A percentile compares a stretch with the other conserved stretches of the same genome.
These are phyloP conservation scores for Halichoeres trimaculatus DNA, from an alignment of 2,113 vertebrate species.

Conservation along the genomic window DNA sequence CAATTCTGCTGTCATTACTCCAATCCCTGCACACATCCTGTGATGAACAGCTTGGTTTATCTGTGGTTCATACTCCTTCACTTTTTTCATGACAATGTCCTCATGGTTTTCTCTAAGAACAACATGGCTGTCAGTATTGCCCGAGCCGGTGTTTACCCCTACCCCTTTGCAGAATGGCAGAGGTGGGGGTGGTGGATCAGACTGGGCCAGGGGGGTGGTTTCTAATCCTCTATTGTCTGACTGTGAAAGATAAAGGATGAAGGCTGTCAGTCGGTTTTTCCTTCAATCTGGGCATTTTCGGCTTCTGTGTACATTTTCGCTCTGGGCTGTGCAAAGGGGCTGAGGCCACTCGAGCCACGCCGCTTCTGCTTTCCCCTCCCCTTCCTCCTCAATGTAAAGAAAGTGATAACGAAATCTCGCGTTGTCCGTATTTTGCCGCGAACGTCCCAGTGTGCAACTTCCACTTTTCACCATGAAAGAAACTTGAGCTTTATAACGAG, in stretches of 20 bases:
- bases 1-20: background rate
- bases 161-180: background rate
- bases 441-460: constrained; percentile 55
- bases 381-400: constrained; percentile 42
- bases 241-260: background rate
- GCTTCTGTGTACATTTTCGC: too few species aligned
- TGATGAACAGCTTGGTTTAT: background rate
- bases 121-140: background rate
- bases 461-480: background rate
- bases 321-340: background rate
- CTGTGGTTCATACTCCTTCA: background rate
- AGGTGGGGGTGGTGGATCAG: constrained; percentile 15
- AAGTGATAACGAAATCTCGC: constrained; percentile 74
- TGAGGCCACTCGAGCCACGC: constrained; percentile 11
- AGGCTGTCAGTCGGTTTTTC: background rate
- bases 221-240: constrained; percentile 57
- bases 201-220: constrained; percentile 23
- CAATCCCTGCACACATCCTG: background rate
- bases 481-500: background rate
- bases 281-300: too few species aligned
- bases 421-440: constrained; percentile 78
- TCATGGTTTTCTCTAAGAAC: background rate
- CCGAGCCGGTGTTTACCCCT: too few species aligned
- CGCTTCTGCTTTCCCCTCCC: constrained; percentile 13
- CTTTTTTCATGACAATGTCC: background rate